Base-by-base conservation (phyloP, 2,113 vertebrate species). In the Anguilla rostrata region DNA sequence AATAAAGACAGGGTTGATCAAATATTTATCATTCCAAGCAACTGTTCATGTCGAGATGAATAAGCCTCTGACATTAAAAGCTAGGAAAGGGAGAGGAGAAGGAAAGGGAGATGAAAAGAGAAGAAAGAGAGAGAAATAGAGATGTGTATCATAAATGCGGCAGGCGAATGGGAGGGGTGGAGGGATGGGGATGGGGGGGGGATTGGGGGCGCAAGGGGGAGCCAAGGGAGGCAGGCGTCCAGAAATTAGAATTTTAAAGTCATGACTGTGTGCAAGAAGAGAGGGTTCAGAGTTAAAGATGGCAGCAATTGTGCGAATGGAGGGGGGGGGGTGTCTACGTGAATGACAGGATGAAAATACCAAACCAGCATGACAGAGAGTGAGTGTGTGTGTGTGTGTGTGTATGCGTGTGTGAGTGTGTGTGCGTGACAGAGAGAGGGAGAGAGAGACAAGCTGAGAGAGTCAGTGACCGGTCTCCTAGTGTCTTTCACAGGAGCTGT, bases 1-100 rank as follows among this genome's bases (percentile, higher is more conserved):
- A 71, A 46, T 46, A 46, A 81, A 92, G 87, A 85, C 66, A 78
- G 63, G 88, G 88, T 92, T 94, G 92, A 93, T 95, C 92, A 95
- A 95, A 95, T 92, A 95, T 95, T 94, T 93, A 95, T 94, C 91
- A 93, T 93, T 92, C 89, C 91, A 93, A 92, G 91, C 94, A 94
- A 94, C 91, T 88, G 88, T 92, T 94, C 92, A 90, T 93, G 92
- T 93, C 87, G 84, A 86, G 88, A 87, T 80, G 80, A 89, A 85
- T 81, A 80, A 82, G 43, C 83, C 84, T 90, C 83, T 91, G 90
- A 92, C 92, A 93, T 94, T 95, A 93, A 92, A 94, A 88, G 88
- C 85, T 87, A 75, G 86, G 89, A 87, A 90, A 91, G 86, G 87
- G 66, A 83, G 82, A 83, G 87, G 90, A 6, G 6, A 56, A 78